Base-by-base conservation (phyloP, 2,113 vertebrate genomes). In the Dasyprocta punctata region DNA sequence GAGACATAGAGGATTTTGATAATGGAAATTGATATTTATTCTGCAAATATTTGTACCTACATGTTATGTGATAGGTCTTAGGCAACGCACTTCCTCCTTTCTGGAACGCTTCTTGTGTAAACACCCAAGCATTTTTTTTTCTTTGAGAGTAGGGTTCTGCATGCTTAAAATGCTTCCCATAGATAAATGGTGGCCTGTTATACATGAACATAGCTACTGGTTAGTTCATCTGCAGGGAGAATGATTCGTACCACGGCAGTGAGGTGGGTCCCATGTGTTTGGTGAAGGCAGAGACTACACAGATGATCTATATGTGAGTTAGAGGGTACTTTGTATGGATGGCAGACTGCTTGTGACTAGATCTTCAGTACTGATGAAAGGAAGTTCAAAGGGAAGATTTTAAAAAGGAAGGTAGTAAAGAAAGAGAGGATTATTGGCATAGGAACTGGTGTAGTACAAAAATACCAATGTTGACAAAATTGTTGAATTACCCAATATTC, bases 1-100 rank as follows among this genome's bases (percentile, higher is more conserved):
- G 89, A 92, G 17, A 92, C 61, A 91, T 2, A 41, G 73, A 94
- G 84, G 75, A 81, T 92, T 96, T 71, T 96, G 69, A 90, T 94
- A 38, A 95, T 94, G 47, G 63, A 96, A 94, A 96, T 22, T 87
- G 77, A 41, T 97, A 44, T 90, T 96, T 95, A 94, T 94, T 97
- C 91, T 88, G 75, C 52, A 97, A 96, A 93, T 96, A 97, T 97
- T 90, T 97, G 52, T 89, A 96, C 90, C 60, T 92, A 95, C 94
- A 38, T 92, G 80, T 92, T 95, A 56, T 87, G 65, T 49, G 85
- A 90, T 49, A 97, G 52, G 58, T 82, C 80, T 38, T 77, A 65
- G 38, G 38, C 54, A 65, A 86, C 44, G 61, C 61, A 92, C 87
- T 96, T 97, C 71, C 77, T 90, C 38, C 26, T 95, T 97, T 92